Evolutionary conservation across 2,888 invertebrate species (phyloP), one percentile per base, ranked within the genome.

Genomic region (Strigamia crassipes): DNA sequence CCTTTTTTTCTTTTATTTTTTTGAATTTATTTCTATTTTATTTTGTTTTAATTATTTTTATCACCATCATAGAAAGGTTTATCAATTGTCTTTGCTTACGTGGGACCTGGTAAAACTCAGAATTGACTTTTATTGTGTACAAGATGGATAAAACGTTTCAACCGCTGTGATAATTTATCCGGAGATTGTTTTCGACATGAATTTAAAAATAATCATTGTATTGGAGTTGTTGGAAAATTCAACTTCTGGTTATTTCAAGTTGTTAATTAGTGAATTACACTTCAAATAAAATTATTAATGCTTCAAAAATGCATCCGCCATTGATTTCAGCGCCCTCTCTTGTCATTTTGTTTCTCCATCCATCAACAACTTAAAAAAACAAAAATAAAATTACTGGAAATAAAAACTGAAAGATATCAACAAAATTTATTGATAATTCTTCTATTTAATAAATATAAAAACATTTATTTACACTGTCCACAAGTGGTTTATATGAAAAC

Each of bases 381-480:
- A 56, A 56, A 56, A n/a, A n/a, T n/a, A n/a, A 51, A n/a, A 51
- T n/a, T n/a, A n/a, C n/a, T n/a, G n/a, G n/a, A n/a, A n/a, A n/a
- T n/a, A n/a, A n/a, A n/a, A n/a, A n/a, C n/a, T n/a, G n/a, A n/a
- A n/a, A n/a, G n/a, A n/a, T n/a, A n/a, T n/a, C n/a, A n/a, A n/a
- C n/a, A n/a, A n/a, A n/a, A n/a, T n/a, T n/a, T n/a, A n/a, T n/a
- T n/a, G n/a, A n/a, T n/a, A n/a, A n/a, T n/a, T n/a, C n/a, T n/a
- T n/a, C n/a, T n/a, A n/a, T n/a, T n/a, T n/a, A n/a, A 18, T n/a
- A 56, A 21, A 21, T 18, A 56, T 21, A 27, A 13, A n/a, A 73
- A 73, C 31, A 27, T 73, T 31, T 31, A 31, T 73, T 73, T 73
- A 15, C 21, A 56, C 23, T 73, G 73, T 73, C 73, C 31, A 73